A percentile compares a stretch with the other conserved stretches of the same genome.
phyloP scores from a whole-genome alignment of 2,113 vertebrate species.

The Protobothrops flavoviridis region DNA sequence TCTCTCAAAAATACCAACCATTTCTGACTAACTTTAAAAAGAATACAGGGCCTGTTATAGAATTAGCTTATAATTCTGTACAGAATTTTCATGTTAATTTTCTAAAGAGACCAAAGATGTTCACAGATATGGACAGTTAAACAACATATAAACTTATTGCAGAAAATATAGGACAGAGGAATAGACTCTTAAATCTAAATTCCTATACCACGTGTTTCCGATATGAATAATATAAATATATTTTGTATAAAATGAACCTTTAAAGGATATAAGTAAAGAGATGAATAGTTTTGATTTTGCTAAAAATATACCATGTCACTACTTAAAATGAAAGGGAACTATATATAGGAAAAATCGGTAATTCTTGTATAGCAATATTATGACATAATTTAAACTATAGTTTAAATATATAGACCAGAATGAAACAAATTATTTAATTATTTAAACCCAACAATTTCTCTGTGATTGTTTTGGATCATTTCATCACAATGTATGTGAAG shows the following conservation, averaged over 20 bases:
- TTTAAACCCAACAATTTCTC: neutral
- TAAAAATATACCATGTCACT: neutral
- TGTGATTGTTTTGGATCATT: neutral
- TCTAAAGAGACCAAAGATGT: constrained; percentile 27
- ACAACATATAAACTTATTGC: constrained; percentile 14
- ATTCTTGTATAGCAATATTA: neutral
- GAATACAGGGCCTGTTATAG: constrained; percentile 45
- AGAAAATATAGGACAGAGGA: neutral
- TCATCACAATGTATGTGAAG: neutral
- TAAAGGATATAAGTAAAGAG: neutral
- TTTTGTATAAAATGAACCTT: neutral
- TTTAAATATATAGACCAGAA: neutral
- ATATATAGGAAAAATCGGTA: neutral
- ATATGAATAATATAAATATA: neutral
- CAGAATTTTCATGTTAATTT: constrained; percentile 42
- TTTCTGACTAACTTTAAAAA: constrained; percentile 60
- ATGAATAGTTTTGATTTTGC: neutral
- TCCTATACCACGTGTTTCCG: neutral
- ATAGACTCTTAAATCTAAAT: neutral
- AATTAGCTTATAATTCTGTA: neutral
- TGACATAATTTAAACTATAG: constrained; percentile 21
- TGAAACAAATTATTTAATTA: neutral
- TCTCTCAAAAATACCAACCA: constrained; percentile 15
- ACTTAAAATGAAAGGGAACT: neutral
- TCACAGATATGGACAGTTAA: constrained; percentile 9